These are phyloP conservation scores for Sipha maydis DNA, from an alignment of 2,888 invertebrate species.

Conservation along the genomic window DNA sequence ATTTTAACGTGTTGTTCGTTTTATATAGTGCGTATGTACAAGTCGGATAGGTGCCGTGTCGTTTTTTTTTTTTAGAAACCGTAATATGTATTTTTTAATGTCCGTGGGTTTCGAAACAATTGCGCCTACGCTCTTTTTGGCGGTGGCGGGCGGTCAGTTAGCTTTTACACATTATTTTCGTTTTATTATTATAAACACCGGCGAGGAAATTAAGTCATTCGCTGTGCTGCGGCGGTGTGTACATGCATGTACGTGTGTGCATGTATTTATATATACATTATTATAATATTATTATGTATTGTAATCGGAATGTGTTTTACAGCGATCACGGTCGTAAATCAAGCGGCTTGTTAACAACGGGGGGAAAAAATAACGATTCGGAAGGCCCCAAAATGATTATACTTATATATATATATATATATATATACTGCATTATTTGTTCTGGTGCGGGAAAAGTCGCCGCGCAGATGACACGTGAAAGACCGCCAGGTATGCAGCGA, in stretches of 20 bases:
- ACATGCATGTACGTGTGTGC: not conserved
- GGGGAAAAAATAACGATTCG: constrained; percentile 52
- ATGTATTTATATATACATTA: not conserved
- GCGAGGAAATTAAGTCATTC: constrained; percentile 37
- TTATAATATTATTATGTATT: constrained; percentile 9
- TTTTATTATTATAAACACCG: constrained; percentile 6
- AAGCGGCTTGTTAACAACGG: constrained; percentile 59
- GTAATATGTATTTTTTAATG: not conserved
- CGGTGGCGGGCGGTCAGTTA: not conserved
- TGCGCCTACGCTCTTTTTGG: constrained; percentile 37
- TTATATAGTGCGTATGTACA: not conserved
- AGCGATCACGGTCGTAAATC: constrained; percentile 46
- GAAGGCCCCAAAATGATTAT: constrained; percentile 48
- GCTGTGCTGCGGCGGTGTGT: not conserved
- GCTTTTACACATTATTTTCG: not conserved
- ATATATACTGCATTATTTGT: not conserved
- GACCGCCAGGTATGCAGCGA: constrained; percentile 13
- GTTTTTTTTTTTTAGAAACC: not conserved
- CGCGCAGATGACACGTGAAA: constrained; percentile 41
- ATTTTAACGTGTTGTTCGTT: not conserved
- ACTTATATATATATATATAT: not conserved
- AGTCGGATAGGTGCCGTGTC: not conserved
- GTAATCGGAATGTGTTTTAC: constrained; percentile 57
- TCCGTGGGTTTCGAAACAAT: constrained; percentile 48
- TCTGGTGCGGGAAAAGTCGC: constrained; percentile 1